These are phyloP conservation scores for Ptilorrhoa leucosticta DNA, from an alignment of 2,113 vertebrate genomes.

Conservation along the genomic window DNA sequence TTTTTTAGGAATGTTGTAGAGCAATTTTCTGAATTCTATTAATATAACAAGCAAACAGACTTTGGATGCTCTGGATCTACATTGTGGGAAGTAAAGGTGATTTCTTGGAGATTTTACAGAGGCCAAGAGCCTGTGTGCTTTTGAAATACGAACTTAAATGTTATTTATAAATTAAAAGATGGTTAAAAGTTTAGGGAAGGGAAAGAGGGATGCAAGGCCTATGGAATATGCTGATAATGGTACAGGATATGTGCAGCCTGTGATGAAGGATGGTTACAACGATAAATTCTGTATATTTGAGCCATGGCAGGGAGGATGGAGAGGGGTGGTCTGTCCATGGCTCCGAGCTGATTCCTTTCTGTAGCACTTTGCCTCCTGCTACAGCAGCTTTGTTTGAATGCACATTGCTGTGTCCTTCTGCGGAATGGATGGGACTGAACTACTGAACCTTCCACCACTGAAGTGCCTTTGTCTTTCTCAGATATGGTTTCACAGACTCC, in stretches of 20 bases:
- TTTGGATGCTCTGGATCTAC: background rate
- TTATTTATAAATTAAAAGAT: background rate
- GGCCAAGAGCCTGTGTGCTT: background rate
- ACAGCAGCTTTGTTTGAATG: background rate
- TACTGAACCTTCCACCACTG: background rate
- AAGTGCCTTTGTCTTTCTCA: background rate
- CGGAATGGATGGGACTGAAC: background rate
- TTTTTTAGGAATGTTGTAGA: slow-evolving; percentile 49
- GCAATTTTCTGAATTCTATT: slow-evolving; percentile 53
- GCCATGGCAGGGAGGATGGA: background rate
- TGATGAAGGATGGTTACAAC: background rate
- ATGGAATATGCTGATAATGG: background rate
- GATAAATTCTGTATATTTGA: background rate
- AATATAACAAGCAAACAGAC: slow-evolving; percentile 19
- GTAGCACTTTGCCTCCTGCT: background rate
- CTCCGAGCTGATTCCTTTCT: background rate
- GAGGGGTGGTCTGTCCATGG: background rate
- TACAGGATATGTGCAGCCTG: background rate
- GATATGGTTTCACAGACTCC: background rate
- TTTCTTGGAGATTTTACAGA: slow-evolving; percentile 1
- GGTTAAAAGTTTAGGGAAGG: background rate
- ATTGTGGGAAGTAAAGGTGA: slow-evolving; percentile 17
- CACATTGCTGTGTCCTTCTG: background rate
- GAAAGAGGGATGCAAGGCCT: background rate
- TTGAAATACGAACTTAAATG: background rate